Conservation (phyloP, 2,113 vertebrate species). For the Silurus meridionalis region DNA sequence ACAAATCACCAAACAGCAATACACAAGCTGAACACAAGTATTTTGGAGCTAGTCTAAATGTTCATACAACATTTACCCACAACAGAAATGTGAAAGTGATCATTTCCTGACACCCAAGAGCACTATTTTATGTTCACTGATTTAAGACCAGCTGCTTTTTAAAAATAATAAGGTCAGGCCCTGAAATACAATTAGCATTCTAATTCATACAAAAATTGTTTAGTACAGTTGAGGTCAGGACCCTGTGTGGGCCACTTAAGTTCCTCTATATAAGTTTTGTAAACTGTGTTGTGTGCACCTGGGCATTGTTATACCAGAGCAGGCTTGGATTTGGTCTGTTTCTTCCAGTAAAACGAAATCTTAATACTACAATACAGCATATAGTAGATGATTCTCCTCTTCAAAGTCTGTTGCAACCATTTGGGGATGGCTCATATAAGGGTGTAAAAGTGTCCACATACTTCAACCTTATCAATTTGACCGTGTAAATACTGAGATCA, state of each 20-base stretch:
- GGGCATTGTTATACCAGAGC: too few relatives aligned
- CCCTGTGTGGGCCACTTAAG: neutral
- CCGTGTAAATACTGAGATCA: neutral
- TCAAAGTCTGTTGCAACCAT: neutral
- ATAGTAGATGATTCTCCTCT: neutral
- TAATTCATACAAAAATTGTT: too few relatives aligned
- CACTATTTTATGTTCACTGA: neutral
- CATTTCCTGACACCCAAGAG: neutral
- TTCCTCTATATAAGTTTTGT: neutral
- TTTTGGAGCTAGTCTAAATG: neutral
- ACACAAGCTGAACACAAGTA: neutral
- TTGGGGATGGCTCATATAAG: neutral
- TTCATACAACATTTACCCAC: neutral
- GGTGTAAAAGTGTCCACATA: neutral
- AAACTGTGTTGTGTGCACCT: too few relatives aligned
- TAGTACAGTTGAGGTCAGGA: neutral
- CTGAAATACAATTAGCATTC: neutral
- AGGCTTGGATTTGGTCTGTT: too few relatives aligned
- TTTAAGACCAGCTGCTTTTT: neutral
- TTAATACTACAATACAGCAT: neutral
- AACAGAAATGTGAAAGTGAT: neutral
- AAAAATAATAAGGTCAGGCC: neutral
- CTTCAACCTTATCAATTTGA: neutral
- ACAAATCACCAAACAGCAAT: neutral
- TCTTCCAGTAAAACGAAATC: too few relatives aligned